Conservation (phyloP, 2,888 invertebrate species). For the Trilocha varians region DNA sequence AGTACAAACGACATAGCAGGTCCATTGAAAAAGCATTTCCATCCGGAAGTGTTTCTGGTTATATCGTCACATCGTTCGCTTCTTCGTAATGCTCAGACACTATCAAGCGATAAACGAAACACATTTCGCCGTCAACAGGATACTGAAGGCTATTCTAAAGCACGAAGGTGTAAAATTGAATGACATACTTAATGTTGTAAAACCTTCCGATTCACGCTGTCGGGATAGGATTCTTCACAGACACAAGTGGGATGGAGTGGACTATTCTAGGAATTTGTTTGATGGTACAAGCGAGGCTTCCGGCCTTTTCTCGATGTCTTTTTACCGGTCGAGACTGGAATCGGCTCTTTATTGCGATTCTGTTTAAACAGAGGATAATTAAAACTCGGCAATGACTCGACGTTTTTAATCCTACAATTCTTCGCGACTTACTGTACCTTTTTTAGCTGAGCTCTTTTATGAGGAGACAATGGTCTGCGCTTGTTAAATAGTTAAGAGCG, state of each 20-base stretch:
- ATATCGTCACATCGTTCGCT: conserved; percentile 38
- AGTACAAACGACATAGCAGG: conserved; percentile 1
- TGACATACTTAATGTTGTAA: neutral
- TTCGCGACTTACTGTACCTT: conserved; percentile 39
- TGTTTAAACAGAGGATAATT: conserved; percentile 70
- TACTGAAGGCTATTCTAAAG: conserved; percentile 5
- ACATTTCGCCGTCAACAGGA: conserved; percentile 9
- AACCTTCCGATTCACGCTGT: conserved; percentile 6
- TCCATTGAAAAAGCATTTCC: conserved; percentile 12
- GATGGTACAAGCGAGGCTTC: conserved; percentile 38
- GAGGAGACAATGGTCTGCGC: conserved; percentile 50
- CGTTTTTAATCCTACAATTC: conserved; percentile 54
- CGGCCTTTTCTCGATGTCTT: conserved; percentile 36
- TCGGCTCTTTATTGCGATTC: conserved; percentile 55
- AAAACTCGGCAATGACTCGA: conserved; percentile 53
- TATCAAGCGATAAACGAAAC: conserved; percentile 22
- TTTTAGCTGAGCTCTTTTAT: conserved; percentile 42
- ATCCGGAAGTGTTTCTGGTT: conserved; percentile 15
- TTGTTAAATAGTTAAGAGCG: conserved; percentile 57
- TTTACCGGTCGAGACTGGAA: conserved; percentile 29
- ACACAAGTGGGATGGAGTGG: conserved; percentile 35
- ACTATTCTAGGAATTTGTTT: conserved; percentile 47
- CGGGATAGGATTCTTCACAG: conserved; percentile 26
- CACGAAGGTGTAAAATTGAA: conserved; percentile 3
- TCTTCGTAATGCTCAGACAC: conserved; percentile 42